phyloP scores from a whole-genome alignment of 2,797 vertebrate species.

The Hyperoplus lanceolatus region DNA sequence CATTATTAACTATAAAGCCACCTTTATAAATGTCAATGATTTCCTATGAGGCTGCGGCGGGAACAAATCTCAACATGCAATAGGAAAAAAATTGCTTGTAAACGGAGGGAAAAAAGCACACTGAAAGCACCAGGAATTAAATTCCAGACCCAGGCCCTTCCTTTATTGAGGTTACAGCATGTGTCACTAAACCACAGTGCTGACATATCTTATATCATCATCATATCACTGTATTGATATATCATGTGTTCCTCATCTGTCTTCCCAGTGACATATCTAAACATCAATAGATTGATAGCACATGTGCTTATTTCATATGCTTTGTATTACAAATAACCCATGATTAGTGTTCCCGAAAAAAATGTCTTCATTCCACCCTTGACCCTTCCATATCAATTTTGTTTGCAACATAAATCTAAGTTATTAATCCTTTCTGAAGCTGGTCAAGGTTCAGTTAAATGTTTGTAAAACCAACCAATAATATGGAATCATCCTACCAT shows the following conservation, averaged over 20 bases:
- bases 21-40: neutral
- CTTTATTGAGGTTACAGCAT: too few relatives aligned
- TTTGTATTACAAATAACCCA: neutral
- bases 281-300: too few relatives aligned
- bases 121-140: neutral
- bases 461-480: neutral
- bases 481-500: neutral
- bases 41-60: neutral
- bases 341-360: neutral
- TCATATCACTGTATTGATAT: too few relatives aligned
- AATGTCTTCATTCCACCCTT: neutral
- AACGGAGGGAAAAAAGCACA: constrained; percentile 9
- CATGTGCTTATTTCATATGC: neutral
- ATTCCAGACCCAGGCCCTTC: neutral
- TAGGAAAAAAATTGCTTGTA: neutral
- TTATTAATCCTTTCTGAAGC: neutral
- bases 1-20: neutral
- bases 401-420: neutral
- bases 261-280: too few relatives aligned
- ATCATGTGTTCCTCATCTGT: too few relatives aligned
- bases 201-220: neutral
- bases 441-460: neutral
- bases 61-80: constrained; percentile 11
- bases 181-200: neutral
- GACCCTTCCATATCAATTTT: neutral